Evolutionary conservation across 2,113 vertebrate species (phyloP).

Genomic region (Andinoacara biseriatus): DNA sequence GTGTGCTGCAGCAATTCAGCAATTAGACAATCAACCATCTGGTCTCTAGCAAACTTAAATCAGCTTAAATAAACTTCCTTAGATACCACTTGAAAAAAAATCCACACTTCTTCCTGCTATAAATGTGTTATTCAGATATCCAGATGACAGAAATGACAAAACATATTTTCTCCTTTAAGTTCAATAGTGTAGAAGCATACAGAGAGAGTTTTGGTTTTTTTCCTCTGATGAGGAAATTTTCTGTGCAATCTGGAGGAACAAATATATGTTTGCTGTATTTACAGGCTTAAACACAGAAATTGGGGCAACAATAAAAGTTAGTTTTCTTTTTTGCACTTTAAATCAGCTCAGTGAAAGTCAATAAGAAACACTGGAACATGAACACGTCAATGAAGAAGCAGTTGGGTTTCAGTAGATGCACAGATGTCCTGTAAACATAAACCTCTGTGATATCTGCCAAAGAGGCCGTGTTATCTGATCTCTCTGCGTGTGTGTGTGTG

Average conservation of each 20-base stretch:
- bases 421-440: slow-evolving; percentile 55
- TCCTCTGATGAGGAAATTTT: neutral
- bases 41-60: slow-evolving; percentile 13
- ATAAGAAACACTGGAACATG: neutral
- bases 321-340: neutral
- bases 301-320: neutral
- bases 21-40: slow-evolving; percentile 6
- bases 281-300: neutral
- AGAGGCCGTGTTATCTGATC: slow-evolving; percentile 49
- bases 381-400: neutral
- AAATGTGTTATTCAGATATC: neutral
- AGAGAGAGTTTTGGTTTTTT: neutral
- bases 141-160: neutral
- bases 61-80: slow-evolving; percentile 12
- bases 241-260: neutral
- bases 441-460: slow-evolving; percentile 51
- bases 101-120: neutral
- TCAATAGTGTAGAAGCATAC: neutral
- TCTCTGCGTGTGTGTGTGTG: neutral
- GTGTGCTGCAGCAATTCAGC: neutral
- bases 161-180: neutral
- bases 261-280: neutral
- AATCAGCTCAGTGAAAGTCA: neutral
- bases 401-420: slow-evolving; percentile 17
- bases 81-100: neutral